Base-by-base conservation (phyloP, 2,888 invertebrate genomes). In the Hermaeophaga mercurialis region DNA sequence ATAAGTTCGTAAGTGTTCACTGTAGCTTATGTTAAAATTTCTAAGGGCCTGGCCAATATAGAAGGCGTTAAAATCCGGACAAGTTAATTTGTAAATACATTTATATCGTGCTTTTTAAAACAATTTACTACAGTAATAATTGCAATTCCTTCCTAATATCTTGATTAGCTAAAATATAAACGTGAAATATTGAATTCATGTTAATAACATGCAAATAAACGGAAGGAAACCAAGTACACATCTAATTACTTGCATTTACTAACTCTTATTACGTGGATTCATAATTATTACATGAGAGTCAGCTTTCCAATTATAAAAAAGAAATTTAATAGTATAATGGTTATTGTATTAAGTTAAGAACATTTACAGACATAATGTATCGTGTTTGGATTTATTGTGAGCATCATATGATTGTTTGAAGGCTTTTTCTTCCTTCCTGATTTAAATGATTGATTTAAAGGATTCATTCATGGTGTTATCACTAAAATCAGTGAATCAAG, bases 301-400 rank as follows among this genome's bases (percentile, higher is more conserved):
- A 39, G 65, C 68, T 68, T 68, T 68, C 68, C 64, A 66, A 66
- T 66, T 64, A 64, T 59, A 61, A 63, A 64, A 67, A 67, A 68
- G 66, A 66, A 68, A 66, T 65, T 66, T 63, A 60, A 64, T 65
- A 64, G 62, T 64, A 58, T 24, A 38, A 48, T 36, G 11, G 14
- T 45, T n/a, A n/a, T n/a, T 36, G 36, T 17, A 17, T 5, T 17
- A 17, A 36, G 31, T 31, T 59, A 66, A 52, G 56, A 58, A 56
- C 22, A 50, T 57, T 24, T 41, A 54, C 31, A 58, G 55, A 57
- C 59, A 11, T 31, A 4, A 9, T 12, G 56, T 58, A 53, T 56
- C 56, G 61, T 58, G 59, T 53, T 44, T 17, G 41, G 38, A 44
- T 53, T 50, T 26, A 49, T 55, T 54, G 56, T 55, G 49, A 53